A percentile compares a stretch with the other conserved stretches of the same genome.
These are phyloP conservation scores for Boloria euphrosyne DNA, from an alignment of 2,888 invertebrate genomes.

Conservation along the genomic window DNA sequence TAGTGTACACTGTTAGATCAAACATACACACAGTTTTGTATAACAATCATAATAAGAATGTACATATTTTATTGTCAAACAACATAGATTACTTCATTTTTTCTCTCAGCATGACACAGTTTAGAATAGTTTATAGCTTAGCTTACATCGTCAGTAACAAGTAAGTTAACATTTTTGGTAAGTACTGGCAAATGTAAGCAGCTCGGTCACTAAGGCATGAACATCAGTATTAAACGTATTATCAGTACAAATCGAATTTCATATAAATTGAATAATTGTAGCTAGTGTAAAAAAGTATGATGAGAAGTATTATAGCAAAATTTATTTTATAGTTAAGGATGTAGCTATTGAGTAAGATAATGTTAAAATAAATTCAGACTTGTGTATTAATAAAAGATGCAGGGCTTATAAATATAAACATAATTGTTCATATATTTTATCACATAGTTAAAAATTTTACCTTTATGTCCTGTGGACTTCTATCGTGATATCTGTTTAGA, in stretches of 20 bases:
- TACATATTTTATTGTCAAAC: background rate
- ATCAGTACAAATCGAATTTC: slow-evolving; percentile 10
- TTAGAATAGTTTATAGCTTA: slow-evolving; percentile 53
- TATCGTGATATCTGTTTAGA: no score
- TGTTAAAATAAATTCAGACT: background rate
- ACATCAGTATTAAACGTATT: slow-evolving; percentile 45
- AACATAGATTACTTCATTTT: background rate
- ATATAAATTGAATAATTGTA: slow-evolving; percentile 5
- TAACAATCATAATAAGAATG: background rate
- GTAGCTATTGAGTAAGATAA: slow-evolving; percentile 3
- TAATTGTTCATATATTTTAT: no score
- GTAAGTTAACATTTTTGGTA: slow-evolving; percentile 46
- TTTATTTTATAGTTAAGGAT: background rate
- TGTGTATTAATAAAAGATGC: no score
- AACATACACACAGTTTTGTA: no score
- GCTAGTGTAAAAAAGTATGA: background rate
- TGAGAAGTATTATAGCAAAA: background rate
- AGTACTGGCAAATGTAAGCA: slow-evolving; percentile 38
- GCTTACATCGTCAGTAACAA: slow-evolving; percentile 54
- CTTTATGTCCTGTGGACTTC: background rate
- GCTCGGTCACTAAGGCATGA: slow-evolving; percentile 72
- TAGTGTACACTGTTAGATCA: no score
- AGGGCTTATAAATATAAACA: no score
- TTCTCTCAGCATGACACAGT: slow-evolving; percentile 51
- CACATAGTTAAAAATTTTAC: background rate